Evolutionary conservation across 2,113 vertebrate genomes (phyloP).

Genomic region (Tricholaema leucomelas): DNA sequence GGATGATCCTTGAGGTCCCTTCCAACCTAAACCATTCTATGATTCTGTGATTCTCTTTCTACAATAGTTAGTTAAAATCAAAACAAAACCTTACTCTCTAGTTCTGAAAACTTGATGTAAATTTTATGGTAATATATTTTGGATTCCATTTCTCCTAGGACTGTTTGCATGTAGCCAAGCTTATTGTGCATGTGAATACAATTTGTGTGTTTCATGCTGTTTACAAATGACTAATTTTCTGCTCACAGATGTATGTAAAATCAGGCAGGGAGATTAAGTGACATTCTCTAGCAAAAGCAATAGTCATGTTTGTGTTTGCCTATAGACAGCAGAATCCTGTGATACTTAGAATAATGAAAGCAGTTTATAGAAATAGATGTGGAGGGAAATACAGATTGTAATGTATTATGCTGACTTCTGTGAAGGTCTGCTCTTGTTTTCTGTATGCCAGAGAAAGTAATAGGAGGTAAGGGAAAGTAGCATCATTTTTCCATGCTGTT

Average conservation of each 20-base stretch:
- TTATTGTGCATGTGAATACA: not conserved
- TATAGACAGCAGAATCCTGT: conserved; percentile 12
- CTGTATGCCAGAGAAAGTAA: not conserved
- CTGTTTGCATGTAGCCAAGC: not conserved
- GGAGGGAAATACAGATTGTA: not conserved
- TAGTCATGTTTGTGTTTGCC: not conserved
- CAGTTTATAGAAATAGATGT: conserved; percentile 15
- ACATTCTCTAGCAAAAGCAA: not conserved
- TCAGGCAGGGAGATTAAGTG: not conserved
- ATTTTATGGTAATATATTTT: not conserved
- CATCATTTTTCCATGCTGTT: not conserved
- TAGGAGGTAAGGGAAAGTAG: not conserved
- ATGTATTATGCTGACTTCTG: not conserved
- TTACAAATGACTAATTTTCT: not conserved
- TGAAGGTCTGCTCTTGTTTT: conserved; percentile 14
- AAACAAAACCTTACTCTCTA: not conserved
- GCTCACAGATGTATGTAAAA: not conserved
- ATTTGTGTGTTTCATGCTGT: not conserved
- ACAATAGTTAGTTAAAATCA: not conserved
- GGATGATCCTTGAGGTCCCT: no score
- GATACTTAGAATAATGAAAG: conserved; percentile 34
- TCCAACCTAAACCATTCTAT: no score
- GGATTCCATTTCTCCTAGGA: not conserved
- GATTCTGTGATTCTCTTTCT: no score
- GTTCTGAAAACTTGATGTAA: not conserved